Evolutionary conservation across 2,888 invertebrate genomes (phyloP), one percentile per base, ranked within the genome.

Genomic region (Meloe dianella): DNA sequence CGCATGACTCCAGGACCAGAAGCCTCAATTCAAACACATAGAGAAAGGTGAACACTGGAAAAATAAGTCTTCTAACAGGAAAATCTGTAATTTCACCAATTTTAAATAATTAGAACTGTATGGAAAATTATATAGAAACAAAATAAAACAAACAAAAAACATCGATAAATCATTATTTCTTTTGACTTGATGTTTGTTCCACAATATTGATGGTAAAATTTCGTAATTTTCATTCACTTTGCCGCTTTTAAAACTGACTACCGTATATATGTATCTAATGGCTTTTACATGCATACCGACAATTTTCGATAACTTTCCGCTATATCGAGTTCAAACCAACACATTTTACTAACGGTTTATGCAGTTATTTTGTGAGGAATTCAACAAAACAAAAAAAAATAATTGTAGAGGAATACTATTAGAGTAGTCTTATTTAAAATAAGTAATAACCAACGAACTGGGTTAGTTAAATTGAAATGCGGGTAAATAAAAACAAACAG

Each of bases 351-450:
- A 77, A 77, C 77, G 74, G 75, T 74, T 71, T 61, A 72, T 65
- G 69, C 74, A 73, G 74, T 64, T 73, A 75, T 75, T 75, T 72
- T 64, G 73, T 69, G 63, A 72, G 73, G 76, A 77, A 76, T 77
- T 77, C 71, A 71, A 73, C 8, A 10, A 47, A 47, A 47, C 20
- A n/a, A 17, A 41, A 17, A n/a, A 17, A 76, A 77, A 77, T 74
- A 41, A 41, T 41, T 41, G 17, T 41, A n/a, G n/a, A 41, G 41
- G 17, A 41, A n/a, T 41, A 41, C 6, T 41, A 41, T 41, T 41
- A 41, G n/a, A n/a, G 70, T 71, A 47, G 47, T 47, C 10, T 47
- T 47, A 47, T 47, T 67, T 73, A 63, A 75, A 77, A 74, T 74
- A 72, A 73, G 73, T 74, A 73, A 71, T 67, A 67, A 65, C 67